Base-by-base conservation (phyloP, 2,113 vertebrate genomes). In the Epinephelus fuscoguttatus region DNA sequence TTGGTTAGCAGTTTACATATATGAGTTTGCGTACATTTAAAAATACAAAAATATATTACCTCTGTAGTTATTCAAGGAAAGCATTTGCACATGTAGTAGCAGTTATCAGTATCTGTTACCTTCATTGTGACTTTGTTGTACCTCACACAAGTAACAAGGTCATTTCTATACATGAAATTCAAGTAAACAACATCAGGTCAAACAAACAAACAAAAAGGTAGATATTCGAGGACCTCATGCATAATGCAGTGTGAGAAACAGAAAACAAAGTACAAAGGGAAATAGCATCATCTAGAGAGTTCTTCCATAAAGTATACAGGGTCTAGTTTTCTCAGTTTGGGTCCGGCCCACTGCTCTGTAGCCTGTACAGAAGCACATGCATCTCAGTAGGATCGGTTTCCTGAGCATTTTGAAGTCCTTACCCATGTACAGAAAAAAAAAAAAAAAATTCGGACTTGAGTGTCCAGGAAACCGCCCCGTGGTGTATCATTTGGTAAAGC, bases 321-420 rank as follows among this genome's bases (percentile, higher is more conserved):
- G 84, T 93, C 88, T 80, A 91, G 81, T 94, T 91, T 85, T 91
- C 81, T 94, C 19, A 27, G 82, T 88, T 93, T 84, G 96, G 96
- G 96, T 94, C 96, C 96, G 90, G 94, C 95, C 96, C 95, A 91
- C 76, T 63, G 79, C 86, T 94, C 95, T 96, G 94, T 90, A 95
- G 92, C 94, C 95, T 69, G 93, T 94, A 94, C 93, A 96, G 95
- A 95, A 91, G 93, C 86, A 91, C 81, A 82, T 89, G 86, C 84
- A 83, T 80, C 47, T 80, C 53, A 78, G 87, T 5, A 88, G 92
- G 82, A 88, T 78, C 79, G 67, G 88, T 81, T 91, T 84, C 94
- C 93, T 86, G 93, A 64, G 53, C 53, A 45, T 59, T 50, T 82
- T 60, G 10, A 72, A 81, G 56, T 82, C 81, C 53, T 37, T 0